These are phyloP conservation scores for Gallinago paraguaiae DNA, from an alignment of 2,113 vertebrate species.

Conservation along the genomic window DNA sequence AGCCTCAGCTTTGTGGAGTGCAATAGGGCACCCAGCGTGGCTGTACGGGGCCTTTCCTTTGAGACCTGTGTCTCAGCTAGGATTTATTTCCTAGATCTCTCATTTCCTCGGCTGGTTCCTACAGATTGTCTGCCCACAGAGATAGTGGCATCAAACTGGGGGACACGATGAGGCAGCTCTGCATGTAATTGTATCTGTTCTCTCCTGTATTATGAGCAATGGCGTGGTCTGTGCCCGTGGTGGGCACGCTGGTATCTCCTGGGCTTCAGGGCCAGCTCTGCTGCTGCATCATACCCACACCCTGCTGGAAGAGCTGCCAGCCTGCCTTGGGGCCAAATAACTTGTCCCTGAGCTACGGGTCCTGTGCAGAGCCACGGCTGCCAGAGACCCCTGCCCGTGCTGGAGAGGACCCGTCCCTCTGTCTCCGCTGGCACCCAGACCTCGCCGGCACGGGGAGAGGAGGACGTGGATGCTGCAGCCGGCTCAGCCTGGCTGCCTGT, in stretches of 20 bases:
- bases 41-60: neutral
- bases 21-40: neutral
- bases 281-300: neutral
- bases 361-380: neutral
- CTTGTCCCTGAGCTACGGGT: neutral
- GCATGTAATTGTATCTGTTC: fast-evolving
- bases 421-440: neutral
- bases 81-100: neutral
- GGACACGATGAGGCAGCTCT: neutral
- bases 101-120: neutral
- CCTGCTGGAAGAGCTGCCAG: neutral
- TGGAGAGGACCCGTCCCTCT: neutral
- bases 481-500: neutral
- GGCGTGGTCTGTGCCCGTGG: neutral
- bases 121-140: neutral
- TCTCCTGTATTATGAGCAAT: neutral
- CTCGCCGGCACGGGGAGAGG: fast-evolving
- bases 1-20: neutral
- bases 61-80: neutral
- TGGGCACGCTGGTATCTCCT: neutral
- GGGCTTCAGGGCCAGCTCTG: neutral
- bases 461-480: neutral
- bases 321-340: neutral
- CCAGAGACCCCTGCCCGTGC: neutral
- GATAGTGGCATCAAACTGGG: neutral